A percentile compares a stretch with the other conserved stretches of the same genome.
Evolutionary conservation across 2,113 vertebrate species (phyloP).

Genomic region (Meles meles): DNA sequence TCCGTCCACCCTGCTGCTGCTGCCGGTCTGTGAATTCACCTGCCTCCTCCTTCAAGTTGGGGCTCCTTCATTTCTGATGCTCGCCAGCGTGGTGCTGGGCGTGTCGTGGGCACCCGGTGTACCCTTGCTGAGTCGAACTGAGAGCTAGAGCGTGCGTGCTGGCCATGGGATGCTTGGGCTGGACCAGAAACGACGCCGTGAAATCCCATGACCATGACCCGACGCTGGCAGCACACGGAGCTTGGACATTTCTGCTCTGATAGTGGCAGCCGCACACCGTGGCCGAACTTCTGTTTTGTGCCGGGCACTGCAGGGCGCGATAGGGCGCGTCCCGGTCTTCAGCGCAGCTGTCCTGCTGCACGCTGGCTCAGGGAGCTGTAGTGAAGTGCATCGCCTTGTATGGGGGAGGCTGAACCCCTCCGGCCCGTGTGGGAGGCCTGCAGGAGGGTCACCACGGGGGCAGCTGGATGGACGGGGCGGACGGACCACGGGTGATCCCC

Average conservation of each 20-base stretch:
- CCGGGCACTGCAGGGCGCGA: not conserved
- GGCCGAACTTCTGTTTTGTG: not conserved
- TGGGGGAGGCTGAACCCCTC: not conserved
- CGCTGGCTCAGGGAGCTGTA: rapidly evolving
- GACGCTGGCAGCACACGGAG: too few relatives aligned
- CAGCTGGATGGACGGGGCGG: not conserved
- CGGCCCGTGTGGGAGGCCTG: not conserved
- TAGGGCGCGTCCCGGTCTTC: too few relatives aligned
- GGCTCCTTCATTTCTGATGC: not conserved
- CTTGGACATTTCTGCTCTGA: not conserved
- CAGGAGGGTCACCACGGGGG: not conserved
- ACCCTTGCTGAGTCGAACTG: not conserved
- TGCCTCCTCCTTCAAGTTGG: not conserved
- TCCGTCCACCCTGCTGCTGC: not conserved
- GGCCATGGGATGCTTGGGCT: not conserved
- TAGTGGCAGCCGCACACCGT: not conserved
- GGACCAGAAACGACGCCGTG: not conserved
- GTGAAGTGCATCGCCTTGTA: not conserved
- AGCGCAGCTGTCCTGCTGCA: not conserved
- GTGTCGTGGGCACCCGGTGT: rapidly evolving
- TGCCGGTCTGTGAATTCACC: not conserved
- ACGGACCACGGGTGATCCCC: not conserved
- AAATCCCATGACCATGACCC: not conserved
- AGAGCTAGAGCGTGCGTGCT: too few relatives aligned
- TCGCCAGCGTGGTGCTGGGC: not conserved